Evolutionary conservation across 2,113 vertebrate species (phyloP).

Genomic region (Hydrochoerus hydrochaeris): DNA sequence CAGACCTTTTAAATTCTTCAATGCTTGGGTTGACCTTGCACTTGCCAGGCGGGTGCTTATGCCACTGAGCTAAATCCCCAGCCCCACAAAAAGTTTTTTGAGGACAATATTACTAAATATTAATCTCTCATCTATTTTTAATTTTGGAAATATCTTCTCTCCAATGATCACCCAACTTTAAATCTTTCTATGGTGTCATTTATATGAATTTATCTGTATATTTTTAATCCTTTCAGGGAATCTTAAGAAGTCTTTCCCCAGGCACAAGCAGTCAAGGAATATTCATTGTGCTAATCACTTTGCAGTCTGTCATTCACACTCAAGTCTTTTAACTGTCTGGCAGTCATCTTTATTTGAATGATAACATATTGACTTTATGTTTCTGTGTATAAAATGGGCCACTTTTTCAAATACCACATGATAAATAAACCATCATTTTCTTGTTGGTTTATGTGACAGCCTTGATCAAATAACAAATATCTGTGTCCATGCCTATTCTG

Average conservation of each 20-base stretch:
- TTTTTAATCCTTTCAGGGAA: not conserved
- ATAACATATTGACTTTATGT: slow-evolving; percentile 23
- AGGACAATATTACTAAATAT: not conserved
- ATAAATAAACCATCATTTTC: not conserved
- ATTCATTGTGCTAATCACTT: not conserved
- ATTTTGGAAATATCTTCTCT: not conserved
- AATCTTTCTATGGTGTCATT: not conserved
- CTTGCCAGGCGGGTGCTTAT: too few relatives aligned
- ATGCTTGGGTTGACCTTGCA: too few relatives aligned
- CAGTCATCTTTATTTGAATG: not conserved
- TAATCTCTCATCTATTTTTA: slow-evolving; percentile 27
- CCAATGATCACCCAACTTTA: not conserved
- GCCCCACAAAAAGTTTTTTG: not conserved
- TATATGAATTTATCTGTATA: not conserved
- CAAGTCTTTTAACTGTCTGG: not conserved
- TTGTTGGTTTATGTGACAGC: not conserved
- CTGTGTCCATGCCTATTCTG: not conserved
- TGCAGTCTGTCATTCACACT: not conserved
- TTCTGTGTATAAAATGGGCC: not conserved
- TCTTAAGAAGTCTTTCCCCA: not conserved
- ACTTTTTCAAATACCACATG: not conserved
- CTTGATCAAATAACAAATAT: not conserved
- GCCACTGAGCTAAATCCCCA: too few relatives aligned
- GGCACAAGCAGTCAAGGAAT: not conserved
- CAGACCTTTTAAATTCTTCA: not conserved